Evolutionary conservation across 2,797 vertebrate genomes (phyloP).

Genomic region (Onychomys arenicola): DNA sequence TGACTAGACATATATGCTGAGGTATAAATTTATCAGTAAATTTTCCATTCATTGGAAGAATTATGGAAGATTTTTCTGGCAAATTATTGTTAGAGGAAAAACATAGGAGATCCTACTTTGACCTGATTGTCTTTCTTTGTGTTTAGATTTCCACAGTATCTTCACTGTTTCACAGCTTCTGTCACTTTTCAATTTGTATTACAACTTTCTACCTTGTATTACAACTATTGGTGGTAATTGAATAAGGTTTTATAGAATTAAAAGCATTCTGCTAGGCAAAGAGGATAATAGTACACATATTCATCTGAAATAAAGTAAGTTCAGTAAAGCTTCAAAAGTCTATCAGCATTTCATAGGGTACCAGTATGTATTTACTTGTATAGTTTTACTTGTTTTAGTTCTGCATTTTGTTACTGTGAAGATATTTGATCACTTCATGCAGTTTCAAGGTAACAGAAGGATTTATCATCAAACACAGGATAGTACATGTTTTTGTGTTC

Average conservation of each 20-base stretch:
- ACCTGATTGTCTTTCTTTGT: background rate
- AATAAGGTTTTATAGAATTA: background rate
- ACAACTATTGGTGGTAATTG: background rate
- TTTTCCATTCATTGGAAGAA: conserved; percentile 19
- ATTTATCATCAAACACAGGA: background rate
- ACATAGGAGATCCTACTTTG: background rate
- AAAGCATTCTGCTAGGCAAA: background rate
- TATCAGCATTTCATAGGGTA: background rate
- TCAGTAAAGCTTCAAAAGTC: background rate
- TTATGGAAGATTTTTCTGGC: background rate
- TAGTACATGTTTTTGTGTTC: background rate
- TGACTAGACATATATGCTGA: background rate
- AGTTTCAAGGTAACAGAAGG: background rate
- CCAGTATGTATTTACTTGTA: background rate
- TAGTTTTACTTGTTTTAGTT: background rate
- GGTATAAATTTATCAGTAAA: background rate
- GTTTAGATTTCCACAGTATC: conserved; percentile 29
- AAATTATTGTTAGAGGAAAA: background rate
- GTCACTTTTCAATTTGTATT: background rate
- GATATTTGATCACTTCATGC: background rate
- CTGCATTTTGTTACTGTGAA: background rate
- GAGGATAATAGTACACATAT: background rate
- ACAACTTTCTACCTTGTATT: background rate
- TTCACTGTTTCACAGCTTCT: background rate
- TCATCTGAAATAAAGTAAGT: conserved; percentile 22